phyloP scores from a whole-genome alignment of 2,888 invertebrate genomes.

The Dascillus cervinus region DNA sequence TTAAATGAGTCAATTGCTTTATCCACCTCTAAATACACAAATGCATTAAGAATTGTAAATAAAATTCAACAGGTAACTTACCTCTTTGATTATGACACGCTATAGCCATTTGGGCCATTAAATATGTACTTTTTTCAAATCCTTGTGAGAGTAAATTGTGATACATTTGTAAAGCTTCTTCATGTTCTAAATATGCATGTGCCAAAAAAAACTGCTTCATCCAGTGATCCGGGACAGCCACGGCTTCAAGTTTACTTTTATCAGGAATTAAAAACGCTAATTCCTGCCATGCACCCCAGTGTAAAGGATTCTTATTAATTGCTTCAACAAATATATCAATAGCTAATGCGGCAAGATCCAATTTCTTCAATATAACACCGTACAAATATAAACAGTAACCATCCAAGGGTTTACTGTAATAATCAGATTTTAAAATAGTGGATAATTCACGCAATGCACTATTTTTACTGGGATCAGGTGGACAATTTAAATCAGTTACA shows the following conservation, averaged over 20 bases:
- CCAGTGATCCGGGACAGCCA: constrained; percentile 81
- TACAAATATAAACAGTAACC: constrained; percentile 84
- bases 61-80: constrained; percentile 32
- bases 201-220: constrained; percentile 89
- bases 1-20: constrained; percentile 80
- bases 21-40: constrained; percentile 66
- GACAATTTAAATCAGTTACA: constrained; percentile 53
- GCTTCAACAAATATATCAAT: constrained; percentile 72
- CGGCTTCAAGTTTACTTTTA: constrained; percentile 61
- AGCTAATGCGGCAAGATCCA: constrained; percentile 74
- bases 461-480: constrained; percentile 50
- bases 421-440: constrained; percentile 50
- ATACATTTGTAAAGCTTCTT: constrained; percentile 82
- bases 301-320: constrained; percentile 68
- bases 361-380: constrained; percentile 82
- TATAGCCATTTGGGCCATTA: constrained; percentile 86
- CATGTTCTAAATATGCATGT: constrained; percentile 83
- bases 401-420: constrained; percentile 61
- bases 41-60: constrained; percentile 9
- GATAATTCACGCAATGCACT: constrained; percentile 50
- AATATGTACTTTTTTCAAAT: constrained; percentile 80
- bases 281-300: constrained; percentile 96
- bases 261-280: constrained; percentile 67
- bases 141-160: constrained; percentile 68
- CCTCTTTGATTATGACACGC: constrained; percentile 89